Evolutionary conservation across 2,888 invertebrate species (phyloP).

Genomic region (Drosophila infuscata): DNA sequence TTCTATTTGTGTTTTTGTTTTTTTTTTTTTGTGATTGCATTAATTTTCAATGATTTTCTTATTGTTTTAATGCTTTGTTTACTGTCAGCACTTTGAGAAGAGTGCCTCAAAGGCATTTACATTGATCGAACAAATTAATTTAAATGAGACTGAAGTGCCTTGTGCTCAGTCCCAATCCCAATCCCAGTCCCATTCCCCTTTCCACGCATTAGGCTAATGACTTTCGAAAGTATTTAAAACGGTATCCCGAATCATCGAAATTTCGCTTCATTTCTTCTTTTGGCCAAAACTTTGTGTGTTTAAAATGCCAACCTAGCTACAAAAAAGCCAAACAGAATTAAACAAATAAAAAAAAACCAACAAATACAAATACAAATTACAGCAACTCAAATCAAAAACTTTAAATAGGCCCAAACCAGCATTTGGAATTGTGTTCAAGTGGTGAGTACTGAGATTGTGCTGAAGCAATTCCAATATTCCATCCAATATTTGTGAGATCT

Average conservation of each 20-base stretch:
- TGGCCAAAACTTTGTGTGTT: conserved; percentile 33
- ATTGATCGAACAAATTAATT: conserved; percentile 45
- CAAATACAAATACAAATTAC: conserved; percentile 11
- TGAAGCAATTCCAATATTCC: background rate
- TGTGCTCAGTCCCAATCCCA: background rate
- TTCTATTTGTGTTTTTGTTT: background rate
- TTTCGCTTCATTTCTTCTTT: conserved; percentile 46
- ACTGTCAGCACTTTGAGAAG: conserved; percentile 32
- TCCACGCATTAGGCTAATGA: conserved; percentile 42
- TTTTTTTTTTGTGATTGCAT: conserved; percentile 21
- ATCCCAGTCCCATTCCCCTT: background rate
- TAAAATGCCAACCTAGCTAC: background rate
- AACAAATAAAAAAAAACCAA: background rate
- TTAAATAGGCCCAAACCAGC: background rate
- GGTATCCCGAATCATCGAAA: conserved; percentile 19
- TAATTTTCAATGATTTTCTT: conserved; percentile 25
- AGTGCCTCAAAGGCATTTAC: conserved; percentile 24
- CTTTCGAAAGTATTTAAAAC: conserved; percentile 59
- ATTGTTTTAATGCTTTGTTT: background rate
- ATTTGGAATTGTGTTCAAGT: conserved; percentile 1
- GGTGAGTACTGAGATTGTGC: conserved; percentile 23
- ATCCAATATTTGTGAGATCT: background rate
- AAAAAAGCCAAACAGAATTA: conserved; percentile 4
- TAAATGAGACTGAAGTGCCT: conserved; percentile 31
- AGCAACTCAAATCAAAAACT: background rate